Conservation (phyloP, 2,888 invertebrate species). For the Abscondita cerata region DNA sequence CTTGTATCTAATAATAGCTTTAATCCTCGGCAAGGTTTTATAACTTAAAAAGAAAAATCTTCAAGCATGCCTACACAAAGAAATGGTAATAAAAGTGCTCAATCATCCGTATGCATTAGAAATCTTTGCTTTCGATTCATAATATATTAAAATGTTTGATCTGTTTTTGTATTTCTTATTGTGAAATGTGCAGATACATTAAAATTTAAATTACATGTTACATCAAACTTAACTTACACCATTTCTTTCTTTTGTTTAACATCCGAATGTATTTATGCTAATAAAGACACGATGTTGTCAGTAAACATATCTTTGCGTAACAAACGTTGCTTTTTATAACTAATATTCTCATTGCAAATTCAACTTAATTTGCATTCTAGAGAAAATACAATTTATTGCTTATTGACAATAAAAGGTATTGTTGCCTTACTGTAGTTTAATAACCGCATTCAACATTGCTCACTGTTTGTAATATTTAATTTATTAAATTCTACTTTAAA, state of each 20-base stretch:
- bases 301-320: conserved; percentile 42
- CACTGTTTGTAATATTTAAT: too few relatives aligned
- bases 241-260: conserved; percentile 32
- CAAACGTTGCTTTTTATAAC: conserved; percentile 30
- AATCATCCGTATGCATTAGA: conserved; percentile 11
- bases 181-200: conserved; percentile 1
- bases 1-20: conserved; percentile 27
- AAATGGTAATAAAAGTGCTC: conserved; percentile 15
- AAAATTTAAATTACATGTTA: conserved; percentile 4
- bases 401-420: too few relatives aligned
- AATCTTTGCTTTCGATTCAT: not conserved
- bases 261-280: conserved; percentile 41
- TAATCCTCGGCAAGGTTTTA: conserved; percentile 20
- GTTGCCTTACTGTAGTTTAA: too few relatives aligned
- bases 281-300: conserved; percentile 41
- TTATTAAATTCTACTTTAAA: too few relatives aligned
- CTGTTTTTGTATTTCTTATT: not conserved
- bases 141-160: not conserved
- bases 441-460: too few relatives aligned
- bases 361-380: conserved; percentile 21
- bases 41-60: conserved; percentile 20
- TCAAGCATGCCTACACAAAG: conserved; percentile 10
- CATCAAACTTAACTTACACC: conserved; percentile 13
- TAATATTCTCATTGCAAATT: conserved; percentile 17
- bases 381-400: too few relatives aligned